Base-by-base conservation (phyloP, 1,140 invertebrate genomes). In the Drosophila azteca region DNA sequence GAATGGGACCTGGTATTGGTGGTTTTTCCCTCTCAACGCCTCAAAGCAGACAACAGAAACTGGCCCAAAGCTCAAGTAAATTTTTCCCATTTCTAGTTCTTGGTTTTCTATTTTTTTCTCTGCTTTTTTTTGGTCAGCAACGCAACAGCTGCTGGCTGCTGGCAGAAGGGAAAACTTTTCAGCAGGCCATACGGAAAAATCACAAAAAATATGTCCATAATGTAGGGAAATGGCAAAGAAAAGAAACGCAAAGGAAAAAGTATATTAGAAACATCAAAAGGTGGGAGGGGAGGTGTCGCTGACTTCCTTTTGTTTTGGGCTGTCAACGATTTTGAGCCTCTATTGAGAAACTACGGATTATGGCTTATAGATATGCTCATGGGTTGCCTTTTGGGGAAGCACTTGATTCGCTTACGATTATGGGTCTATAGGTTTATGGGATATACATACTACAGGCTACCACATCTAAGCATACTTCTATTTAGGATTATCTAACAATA, bases 131-230 rank as follows among this genome's bases (percentile, higher is more conserved):
- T 11, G 45, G 62, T 22, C 15, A 20, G 35, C n/a, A 67, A 69
- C 64, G 64, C 67, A 69, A 69, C 67, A 69, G 67, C 67, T 69
- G 67, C 67, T 64, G 69, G 65, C 67, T 69, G 67, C 51, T 64
- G 66, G 66, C 64, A 43, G 20, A 69, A 57, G 66, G 66, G 64
- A 69, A 69, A 69, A 69, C 67, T 69, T 69, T 70, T 70, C 67
- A 69, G 66, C 66, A 69, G 64, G 51, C 51, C 65, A 39, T 63
- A 58, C 20, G 50, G 26, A 49, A 49, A 68, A 68, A 57, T 20
- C 41, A 4, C 31, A 11, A 63, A 29, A 24, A 35, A 17, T 2
- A 31, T 9, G 8, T 31, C 2, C 7, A 8, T 31, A 17, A 45
- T 44, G 46, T 66, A 6, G 50, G n/a, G 54, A 57, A 54, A 49